Evolutionary conservation across 2,888 invertebrate genomes (phyloP), one percentile per base, ranked within the genome.

Genomic region (Phortica okadai): DNA sequence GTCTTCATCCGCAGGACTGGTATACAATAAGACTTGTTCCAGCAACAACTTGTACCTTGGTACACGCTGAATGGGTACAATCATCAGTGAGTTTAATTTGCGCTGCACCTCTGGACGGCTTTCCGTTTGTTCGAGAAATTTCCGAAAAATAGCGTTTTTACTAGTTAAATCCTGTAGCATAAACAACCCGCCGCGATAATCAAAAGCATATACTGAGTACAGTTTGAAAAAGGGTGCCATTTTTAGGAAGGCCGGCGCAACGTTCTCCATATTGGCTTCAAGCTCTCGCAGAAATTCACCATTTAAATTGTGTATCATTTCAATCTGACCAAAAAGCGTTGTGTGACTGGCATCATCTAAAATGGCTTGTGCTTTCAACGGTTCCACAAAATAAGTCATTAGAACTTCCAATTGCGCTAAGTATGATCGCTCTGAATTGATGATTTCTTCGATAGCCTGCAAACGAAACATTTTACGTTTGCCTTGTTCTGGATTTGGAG

Each of bases 171-270:
- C 92, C 92, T 94, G 94, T 45, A 96, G 87, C 58, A 94, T 90
- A 58, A 92, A 91, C 72, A 95, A 89, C 0, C 94, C 93, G 78
- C 93, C 93, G 80, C 94, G 94, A 87, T 95, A 96, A 83, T 95
- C 95, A 78, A 94, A 95, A 0, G 96, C 96, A 89, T 96, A 96
- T 0, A 94, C 94, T 0, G 96, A 95, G 88, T 96, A 96, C 21
- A 96, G 89, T 90, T 96, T 96, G 74, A 96, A 94, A 88, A 94
- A 96, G 4, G 96, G 96, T 1, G 95, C 95, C 78, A 96, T 93
- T 86, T 94, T 94, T 0, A 93, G 92, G 89, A 96, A 96, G 0
- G 95, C 94, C 73, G 92, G 90, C 0, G 94, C 94, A 7, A 95
- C 92, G 88, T 94, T 93, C 45, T 93, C 92, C 77, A 92, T 90